Evolutionary conservation across 2,888 invertebrate species (phyloP).

Genomic region (Drosophila crucigera): DNA sequence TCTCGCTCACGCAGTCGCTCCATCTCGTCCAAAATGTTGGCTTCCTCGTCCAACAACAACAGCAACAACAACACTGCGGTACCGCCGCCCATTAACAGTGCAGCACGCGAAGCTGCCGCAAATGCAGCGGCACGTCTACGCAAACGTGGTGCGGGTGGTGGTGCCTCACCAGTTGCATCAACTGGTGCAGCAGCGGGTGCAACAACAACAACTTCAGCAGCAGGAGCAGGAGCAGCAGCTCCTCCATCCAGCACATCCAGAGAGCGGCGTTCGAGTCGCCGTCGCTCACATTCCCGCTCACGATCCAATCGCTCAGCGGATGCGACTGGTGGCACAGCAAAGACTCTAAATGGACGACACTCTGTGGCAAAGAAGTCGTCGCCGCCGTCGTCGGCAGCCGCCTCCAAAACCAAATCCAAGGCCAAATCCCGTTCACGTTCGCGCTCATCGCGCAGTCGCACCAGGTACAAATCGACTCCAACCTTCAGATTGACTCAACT

Average conservation of each 20-base stretch:
- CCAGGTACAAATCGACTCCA: constrained; percentile 47
- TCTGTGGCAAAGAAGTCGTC: constrained; percentile 64
- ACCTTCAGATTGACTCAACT: not conserved
- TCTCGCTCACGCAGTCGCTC: constrained; percentile 65
- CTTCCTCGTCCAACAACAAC: constrained; percentile 44
- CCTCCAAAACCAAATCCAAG: constrained; percentile 52
- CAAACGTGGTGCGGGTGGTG: constrained; percentile 69
- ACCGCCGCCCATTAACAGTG: constrained; percentile 57
- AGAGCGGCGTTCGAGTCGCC: constrained; percentile 74
- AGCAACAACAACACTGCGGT: constrained; percentile 19
- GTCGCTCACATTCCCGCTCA: constrained; percentile 68
- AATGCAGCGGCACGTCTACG: constrained; percentile 81
- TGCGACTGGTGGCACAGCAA: constrained; percentile 46
- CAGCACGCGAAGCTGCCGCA: constrained; percentile 79
- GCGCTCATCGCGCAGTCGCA: constrained; percentile 64
- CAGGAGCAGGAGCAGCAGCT: constrained; percentile 44
- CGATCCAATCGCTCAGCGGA: constrained; percentile 70
- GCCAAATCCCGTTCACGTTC: constrained; percentile 70
- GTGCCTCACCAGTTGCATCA: constrained; percentile 62
- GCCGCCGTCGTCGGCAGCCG: constrained; percentile 9
- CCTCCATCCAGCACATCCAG: constrained; percentile 56
- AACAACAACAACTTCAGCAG: constrained; percentile 71
- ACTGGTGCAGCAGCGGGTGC: constrained; percentile 52
- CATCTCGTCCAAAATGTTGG: constrained; percentile 34
- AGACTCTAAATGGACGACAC: constrained; percentile 81